Base-by-base conservation (phyloP, 2,113 vertebrate species). In the Catharus bicknelli region DNA sequence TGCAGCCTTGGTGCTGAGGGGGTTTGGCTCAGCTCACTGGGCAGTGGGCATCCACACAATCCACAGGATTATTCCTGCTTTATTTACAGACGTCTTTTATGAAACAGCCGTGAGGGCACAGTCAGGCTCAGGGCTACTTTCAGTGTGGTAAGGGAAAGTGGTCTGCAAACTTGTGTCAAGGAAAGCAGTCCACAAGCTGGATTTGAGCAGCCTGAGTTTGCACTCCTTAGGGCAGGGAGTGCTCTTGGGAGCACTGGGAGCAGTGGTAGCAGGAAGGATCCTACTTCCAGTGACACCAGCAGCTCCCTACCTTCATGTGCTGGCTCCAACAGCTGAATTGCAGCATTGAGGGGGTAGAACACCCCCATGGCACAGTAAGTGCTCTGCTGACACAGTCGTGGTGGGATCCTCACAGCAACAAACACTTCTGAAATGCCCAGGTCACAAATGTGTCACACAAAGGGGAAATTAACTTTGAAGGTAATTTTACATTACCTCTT, bases 81-180 rank as follows among this genome's bases (percentile, higher is more conserved):
- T 63, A 55, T 58, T 84, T 79, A 64, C 40, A 76, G 54, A 14
- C 7, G 40, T 40, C 53, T 74, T 64, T 42, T 43, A 57, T n/a
- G 23, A 61, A 77, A 69, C 2, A 63, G 48, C 43, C 1, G 2
- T 9, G 27, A 91, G 53, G 13, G 18, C 20, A 63, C 4, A 34
- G 57, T 32, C 61, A 75, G 27, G 53, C 62, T 83, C 19, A 42
- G 47, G 17, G 29, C 43, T 55, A 32, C 63, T 92, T 92, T 59
- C 54, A 73, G 8, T 3, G 0, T 10, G 26, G 40, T 5, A 55
- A 42, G 18, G 13, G 14, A 72, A 75, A 4, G 5, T 1, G 9
- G 43, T n/a, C 63, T 77, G 83, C 22, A 59, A 69, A 55, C 8
- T 47, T 21, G 2, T 3, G 19, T 23, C 20, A 19, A 47, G 70